These are phyloP conservation scores for Toxonevra muliebris DNA, from an alignment of 2,888 invertebrate species.

Conservation along the genomic window DNA sequence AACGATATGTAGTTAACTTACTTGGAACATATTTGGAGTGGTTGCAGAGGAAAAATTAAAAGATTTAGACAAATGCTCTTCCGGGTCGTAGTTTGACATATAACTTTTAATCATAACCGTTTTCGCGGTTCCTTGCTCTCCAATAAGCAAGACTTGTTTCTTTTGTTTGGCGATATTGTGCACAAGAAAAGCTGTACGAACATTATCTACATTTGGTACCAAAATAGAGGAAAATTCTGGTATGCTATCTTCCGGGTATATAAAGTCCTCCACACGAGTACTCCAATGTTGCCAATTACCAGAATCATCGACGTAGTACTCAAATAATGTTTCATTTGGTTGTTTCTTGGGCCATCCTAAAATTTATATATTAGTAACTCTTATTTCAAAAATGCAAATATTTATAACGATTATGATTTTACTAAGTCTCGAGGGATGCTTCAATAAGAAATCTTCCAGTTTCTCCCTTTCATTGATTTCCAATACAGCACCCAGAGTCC, in stretches of 20 bases:
- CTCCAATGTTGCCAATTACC: constrained; percentile 89
- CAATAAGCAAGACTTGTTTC: constrained; percentile 85
- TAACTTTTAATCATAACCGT: constrained; percentile 91
- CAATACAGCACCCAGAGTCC: constrained; percentile 85
- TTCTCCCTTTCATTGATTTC: constrained; percentile 78
- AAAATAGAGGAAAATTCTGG: constrained; percentile 84
- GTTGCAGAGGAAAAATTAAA: constrained; percentile 92
- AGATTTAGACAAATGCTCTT: constrained; percentile 79
- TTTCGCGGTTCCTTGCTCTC: constrained; percentile 92
- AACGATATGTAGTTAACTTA: too few species aligned
- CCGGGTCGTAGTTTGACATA: constrained; percentile 79
- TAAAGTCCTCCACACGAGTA: constrained; percentile 75
- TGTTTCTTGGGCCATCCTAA: constrained; percentile 76
- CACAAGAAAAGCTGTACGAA: constrained; percentile 84
- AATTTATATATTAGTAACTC: too few species aligned
- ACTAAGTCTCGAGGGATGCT: constrained; percentile 72
- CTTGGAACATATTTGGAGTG: constrained; percentile 82
- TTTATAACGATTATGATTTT: constrained; percentile 17
- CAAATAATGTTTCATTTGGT: constrained; percentile 81
- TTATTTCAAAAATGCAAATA: too few species aligned
- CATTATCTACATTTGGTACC: constrained; percentile 90
- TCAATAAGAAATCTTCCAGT: constrained; percentile 76
- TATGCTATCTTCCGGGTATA: constrained; percentile 76
- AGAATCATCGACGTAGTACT: constrained; percentile 76
- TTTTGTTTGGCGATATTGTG: constrained; percentile 82